These are phyloP conservation scores for Lycodopsis pacificus DNA, from an alignment of 2,797 vertebrate genomes.

Conservation along the genomic window DNA sequence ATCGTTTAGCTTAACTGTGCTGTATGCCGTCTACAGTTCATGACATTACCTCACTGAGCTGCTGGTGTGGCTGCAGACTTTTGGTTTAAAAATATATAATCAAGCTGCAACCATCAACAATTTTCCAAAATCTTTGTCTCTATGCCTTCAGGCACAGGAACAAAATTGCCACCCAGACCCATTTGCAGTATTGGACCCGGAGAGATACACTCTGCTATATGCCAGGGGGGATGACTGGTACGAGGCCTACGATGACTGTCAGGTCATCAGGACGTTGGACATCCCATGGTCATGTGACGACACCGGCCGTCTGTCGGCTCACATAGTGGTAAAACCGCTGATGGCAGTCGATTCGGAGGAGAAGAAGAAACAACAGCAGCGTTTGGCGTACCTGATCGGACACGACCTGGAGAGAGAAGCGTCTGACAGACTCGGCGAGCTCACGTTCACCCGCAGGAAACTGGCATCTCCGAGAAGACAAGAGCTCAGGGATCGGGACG, in stretches of 20 bases:
- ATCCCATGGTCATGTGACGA: conserved; percentile 75
- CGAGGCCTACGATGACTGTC: conserved; percentile 85
- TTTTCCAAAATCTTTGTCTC: background rate
- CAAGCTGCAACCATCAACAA: background rate
- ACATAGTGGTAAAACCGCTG: conserved; percentile 67
- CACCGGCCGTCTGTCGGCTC: conserved; percentile 57
- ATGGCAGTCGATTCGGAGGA: conserved; percentile 60
- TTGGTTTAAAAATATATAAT: background rate
- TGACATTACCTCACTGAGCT: background rate
- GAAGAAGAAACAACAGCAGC: conserved; percentile 55
- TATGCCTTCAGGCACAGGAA: conserved; percentile 69
- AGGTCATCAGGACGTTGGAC: conserved; percentile 81
- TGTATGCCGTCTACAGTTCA: background rate
- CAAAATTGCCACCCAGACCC: conserved; percentile 69
- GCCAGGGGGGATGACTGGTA: conserved; percentile 75
- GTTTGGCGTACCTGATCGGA: conserved; percentile 79
- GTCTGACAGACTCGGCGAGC: conserved; percentile 77
- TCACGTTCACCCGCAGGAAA: conserved; percentile 83
- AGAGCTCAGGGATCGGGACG: conserved; percentile 75
- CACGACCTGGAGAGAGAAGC: conserved; percentile 76
- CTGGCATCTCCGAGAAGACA: conserved; percentile 76
- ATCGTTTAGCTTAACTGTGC: background rate
- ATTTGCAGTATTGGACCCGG: conserved; percentile 78
- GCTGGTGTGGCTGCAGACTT: background rate
- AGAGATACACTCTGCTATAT: conserved; percentile 81